Conservation (phyloP, 1,140 invertebrate species). For the Cryptotermes secundus region DNA sequence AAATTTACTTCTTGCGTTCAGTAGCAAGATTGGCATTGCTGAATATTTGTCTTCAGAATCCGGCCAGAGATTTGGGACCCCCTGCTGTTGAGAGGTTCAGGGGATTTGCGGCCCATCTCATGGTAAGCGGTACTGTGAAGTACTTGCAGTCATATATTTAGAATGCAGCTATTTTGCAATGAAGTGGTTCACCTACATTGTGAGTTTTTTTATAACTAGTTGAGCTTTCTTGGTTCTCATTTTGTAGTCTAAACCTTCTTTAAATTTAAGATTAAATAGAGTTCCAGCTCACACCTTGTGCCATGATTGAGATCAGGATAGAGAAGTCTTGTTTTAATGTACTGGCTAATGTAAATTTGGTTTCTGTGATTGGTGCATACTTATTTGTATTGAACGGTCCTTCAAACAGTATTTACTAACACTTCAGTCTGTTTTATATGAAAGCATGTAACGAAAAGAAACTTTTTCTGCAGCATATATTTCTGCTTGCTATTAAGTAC, state of each 20-base stretch:
- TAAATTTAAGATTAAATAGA: no score
- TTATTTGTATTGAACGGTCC: no score
- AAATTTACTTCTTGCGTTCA: conserved; percentile 73
- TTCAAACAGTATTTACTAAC: no score
- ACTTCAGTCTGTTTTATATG: no score
- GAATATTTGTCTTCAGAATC: conserved; percentile 58
- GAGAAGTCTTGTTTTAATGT: no score
- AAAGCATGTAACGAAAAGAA: no score
- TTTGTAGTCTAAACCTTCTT: background rate
- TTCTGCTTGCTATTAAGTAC: background rate
- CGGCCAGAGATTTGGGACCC: conserved; percentile 75
- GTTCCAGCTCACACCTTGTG: no score
- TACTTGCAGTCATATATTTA: background rate
- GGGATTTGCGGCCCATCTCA: conserved; percentile 73
- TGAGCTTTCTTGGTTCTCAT: background rate
- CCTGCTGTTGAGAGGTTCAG: conserved; percentile 80
- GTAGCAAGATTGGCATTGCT: conserved; percentile 68
- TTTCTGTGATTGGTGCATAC: no score
- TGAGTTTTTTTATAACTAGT: background rate
- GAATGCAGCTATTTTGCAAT: background rate
- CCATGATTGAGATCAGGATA: background rate
- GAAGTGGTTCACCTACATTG: background rate
- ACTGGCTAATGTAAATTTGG: no score
- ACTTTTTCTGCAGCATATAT: no score
- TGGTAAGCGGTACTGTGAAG: conserved; percentile 44